A percentile compares a stretch with the other conserved stretches of the same genome.
phyloP scores from a whole-genome alignment of 2,888 invertebrate genomes.

The Limnephilus auricula region DNA sequence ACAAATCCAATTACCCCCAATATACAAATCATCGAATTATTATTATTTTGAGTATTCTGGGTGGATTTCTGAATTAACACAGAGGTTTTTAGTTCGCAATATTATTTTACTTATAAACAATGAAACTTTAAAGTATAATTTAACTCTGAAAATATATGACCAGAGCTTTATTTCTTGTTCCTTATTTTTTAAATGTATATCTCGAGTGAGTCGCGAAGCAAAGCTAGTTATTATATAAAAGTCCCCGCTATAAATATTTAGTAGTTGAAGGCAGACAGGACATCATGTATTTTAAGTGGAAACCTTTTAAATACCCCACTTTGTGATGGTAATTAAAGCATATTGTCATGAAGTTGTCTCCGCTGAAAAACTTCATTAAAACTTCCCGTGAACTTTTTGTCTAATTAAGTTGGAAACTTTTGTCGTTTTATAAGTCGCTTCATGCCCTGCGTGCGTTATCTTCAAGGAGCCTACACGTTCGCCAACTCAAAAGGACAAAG shows the following conservation, averaged over 20 bases:
- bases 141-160: too few species aligned
- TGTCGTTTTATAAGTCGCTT: neutral
- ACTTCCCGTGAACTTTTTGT: neutral
- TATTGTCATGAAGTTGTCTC: neutral
- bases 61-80: too few species aligned
- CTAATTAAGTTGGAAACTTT: neutral
- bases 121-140: too few species aligned
- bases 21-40: too few species aligned
- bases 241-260: neutral
- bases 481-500: neutral
- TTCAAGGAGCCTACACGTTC: neutral
- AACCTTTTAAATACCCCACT: neutral
- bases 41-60: too few species aligned
- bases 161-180: too few species aligned
- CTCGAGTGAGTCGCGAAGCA: neutral
- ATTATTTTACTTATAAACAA: too few species aligned
- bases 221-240: neutral
- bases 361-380: neutral
- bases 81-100: too few species aligned
- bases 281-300: neutral
- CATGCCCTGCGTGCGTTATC: neutral
- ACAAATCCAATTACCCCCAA: too few species aligned
- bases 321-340: neutral
- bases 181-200: neutral
- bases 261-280: neutral